Evolutionary conservation across 2,888 invertebrate species (phyloP).

Genomic region (Azorinus chamasolen): DNA sequence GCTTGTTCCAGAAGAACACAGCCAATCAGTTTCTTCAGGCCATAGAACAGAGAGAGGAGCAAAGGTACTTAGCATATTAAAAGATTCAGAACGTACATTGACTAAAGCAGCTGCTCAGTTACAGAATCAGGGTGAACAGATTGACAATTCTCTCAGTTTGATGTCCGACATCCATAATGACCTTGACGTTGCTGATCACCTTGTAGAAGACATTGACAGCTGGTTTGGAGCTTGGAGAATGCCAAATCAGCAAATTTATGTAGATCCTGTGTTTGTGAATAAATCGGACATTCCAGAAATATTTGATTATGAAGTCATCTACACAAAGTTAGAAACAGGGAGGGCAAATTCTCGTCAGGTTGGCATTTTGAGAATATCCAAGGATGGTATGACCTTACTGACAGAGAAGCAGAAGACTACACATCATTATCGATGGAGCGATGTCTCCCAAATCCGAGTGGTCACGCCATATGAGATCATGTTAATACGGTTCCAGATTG

Average conservation of each 20-base stretch:
- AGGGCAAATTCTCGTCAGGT: constrained; percentile 51
- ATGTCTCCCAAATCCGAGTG: constrained; percentile 71
- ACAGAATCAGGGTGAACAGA: constrained; percentile 73
- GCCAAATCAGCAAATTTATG: constrained; percentile 57
- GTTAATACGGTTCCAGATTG: constrained; percentile 68
- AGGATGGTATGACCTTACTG: constrained; percentile 69
- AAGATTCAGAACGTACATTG: constrained; percentile 76
- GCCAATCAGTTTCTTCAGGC: neutral
- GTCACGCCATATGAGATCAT: constrained; percentile 73
- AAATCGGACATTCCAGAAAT: constrained; percentile 70
- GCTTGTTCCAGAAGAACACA: constrained; percentile 28
- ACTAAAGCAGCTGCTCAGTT: constrained; percentile 70
- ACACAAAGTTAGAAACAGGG: constrained; percentile 58
- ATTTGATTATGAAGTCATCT: constrained; percentile 70
- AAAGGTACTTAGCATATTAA: constrained; percentile 71
- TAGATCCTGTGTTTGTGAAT: constrained; percentile 69
- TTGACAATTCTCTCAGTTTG: constrained; percentile 63
- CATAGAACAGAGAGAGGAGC: constrained; percentile 65
- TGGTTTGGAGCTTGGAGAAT: constrained; percentile 78
- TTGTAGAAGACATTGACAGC: constrained; percentile 72
- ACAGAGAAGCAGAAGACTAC: constrained; percentile 63
- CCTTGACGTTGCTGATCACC: constrained; percentile 73
- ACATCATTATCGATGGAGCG: constrained; percentile 67
- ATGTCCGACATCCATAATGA: constrained; percentile 79
- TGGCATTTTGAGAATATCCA: constrained; percentile 63